A percentile compares a stretch with the other conserved stretches of the same genome.
Evolutionary conservation across 2,888 invertebrate genomes (phyloP).

Genomic region (Cyclophora albipunctata): DNA sequence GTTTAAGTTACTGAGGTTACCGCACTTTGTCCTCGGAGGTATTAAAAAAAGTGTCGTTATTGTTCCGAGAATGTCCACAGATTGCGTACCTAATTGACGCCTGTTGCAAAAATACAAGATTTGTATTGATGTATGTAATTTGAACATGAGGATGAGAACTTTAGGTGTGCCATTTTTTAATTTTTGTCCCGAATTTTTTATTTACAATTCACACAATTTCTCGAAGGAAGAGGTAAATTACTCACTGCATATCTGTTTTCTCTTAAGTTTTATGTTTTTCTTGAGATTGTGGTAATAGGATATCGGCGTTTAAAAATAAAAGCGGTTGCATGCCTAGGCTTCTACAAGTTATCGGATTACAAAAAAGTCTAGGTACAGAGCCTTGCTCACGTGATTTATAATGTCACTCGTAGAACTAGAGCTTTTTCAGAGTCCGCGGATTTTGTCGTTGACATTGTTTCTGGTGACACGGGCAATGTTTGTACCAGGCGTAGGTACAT

Average conservation of each 20-base stretch:
- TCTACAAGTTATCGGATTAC: slow-evolving; percentile 14
- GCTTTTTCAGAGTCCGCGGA: no score
- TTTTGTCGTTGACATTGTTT: no score
- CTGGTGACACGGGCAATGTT: no score
- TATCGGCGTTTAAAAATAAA: slow-evolving; percentile 14
- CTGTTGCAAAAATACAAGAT: slow-evolving; percentile 3
- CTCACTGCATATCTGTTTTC: no score
- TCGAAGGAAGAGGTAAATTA: no score
- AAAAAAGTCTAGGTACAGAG: slow-evolving; percentile 5
- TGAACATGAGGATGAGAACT: neutral
- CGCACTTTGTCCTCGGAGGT: neutral
- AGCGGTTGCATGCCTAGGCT: slow-evolving; percentile 15
- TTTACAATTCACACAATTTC: neutral
- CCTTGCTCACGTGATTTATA: neutral
- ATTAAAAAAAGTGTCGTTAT: slow-evolving; percentile 15
- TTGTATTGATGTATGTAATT: neutral
- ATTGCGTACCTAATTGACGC: slow-evolving; percentile 21
- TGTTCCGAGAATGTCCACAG: slow-evolving; percentile 19
- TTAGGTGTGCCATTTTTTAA: neutral
- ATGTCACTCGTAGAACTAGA: no score
- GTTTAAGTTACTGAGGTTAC: slow-evolving; percentile 23
- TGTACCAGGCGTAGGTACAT: slow-evolving; percentile 39
- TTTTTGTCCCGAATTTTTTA: neutral
- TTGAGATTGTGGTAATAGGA: slow-evolving; percentile 11
- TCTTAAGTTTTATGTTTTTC: no score